Conservation (phyloP, 2,797 vertebrate genomes). For the Mareca strepera region DNA sequence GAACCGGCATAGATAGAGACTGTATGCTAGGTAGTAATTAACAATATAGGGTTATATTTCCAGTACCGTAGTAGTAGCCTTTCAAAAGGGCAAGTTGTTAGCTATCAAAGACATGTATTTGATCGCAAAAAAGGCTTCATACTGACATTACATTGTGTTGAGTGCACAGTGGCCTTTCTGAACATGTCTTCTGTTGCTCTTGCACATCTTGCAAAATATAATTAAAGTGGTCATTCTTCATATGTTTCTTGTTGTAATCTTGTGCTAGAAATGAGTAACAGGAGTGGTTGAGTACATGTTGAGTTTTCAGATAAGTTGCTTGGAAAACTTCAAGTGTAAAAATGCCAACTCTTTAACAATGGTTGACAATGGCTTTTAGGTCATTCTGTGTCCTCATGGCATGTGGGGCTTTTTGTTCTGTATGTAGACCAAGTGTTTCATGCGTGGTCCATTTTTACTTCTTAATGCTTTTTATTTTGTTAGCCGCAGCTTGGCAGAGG, state of each 20-base stretch:
- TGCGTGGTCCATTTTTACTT: neutral
- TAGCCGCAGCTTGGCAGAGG: constrained; percentile 87
- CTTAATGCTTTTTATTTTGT: neutral
- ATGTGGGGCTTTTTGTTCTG: neutral
- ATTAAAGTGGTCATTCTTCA: neutral
- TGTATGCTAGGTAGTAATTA: neutral
- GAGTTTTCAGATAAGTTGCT: neutral
- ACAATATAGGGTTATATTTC: neutral
- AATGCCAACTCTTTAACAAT: neutral
- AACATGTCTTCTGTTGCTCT: neutral
- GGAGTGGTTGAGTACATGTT: rapidly evolving
- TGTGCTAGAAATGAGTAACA: neutral
- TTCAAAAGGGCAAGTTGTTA: neutral
- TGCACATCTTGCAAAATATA: neutral
- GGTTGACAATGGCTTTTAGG: neutral
- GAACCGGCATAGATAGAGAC: neutral
- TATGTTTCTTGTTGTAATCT: neutral
- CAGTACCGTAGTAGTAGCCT: too few relatives aligned
- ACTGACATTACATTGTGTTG: rapidly evolving
- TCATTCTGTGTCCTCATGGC: rapidly evolving
- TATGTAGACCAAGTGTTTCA: rapidly evolving
- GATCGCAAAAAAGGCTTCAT: neutral
- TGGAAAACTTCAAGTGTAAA: neutral
- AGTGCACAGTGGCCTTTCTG: rapidly evolving
- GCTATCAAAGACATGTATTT: neutral